Percentiles rank a stretch among this genome's conserved stretches.
Conservation (phyloP, 2,113 vertebrate genomes). For the Leucosticte australis region DNA sequence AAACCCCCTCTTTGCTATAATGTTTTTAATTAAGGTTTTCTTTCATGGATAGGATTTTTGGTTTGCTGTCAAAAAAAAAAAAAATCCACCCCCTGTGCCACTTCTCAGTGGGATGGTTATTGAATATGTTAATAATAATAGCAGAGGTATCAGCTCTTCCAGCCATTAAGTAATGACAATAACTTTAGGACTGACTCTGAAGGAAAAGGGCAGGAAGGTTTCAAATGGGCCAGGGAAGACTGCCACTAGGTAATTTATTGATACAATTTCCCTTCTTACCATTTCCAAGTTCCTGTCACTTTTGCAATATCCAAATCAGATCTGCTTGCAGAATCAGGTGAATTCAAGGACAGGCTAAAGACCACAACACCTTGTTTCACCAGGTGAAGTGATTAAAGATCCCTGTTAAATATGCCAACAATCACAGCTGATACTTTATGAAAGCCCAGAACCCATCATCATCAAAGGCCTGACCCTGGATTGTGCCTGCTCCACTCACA, state of each 20-base stretch:
- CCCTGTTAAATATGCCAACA: neutral
- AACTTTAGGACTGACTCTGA: neutral
- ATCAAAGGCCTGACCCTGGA: neutral
- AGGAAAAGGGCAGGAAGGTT: neutral
- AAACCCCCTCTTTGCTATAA: neutral
- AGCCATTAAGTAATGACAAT: neutral
- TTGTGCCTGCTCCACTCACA: neutral
- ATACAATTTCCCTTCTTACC: neutral
- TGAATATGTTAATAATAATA: neutral
- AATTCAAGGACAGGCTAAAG: neutral
- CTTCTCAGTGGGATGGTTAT: neutral
- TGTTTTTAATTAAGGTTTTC: neutral
- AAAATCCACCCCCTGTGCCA: accelerated
- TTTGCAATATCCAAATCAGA: neutral
- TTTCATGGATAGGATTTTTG: neutral
- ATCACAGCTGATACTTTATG: neutral
- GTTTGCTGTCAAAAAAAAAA: neutral
- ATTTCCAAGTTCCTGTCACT: neutral
- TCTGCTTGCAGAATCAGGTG: neutral
- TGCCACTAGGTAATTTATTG: neutral
- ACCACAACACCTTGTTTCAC: neutral
- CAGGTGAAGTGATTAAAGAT: neutral
- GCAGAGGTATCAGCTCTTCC: neutral
- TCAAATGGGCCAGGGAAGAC: neutral
- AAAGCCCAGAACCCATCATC: neutral